These are phyloP conservation scores for Lasioglossum villosulum DNA, from an alignment of 2,888 invertebrate genomes.

Conservation along the genomic window DNA sequence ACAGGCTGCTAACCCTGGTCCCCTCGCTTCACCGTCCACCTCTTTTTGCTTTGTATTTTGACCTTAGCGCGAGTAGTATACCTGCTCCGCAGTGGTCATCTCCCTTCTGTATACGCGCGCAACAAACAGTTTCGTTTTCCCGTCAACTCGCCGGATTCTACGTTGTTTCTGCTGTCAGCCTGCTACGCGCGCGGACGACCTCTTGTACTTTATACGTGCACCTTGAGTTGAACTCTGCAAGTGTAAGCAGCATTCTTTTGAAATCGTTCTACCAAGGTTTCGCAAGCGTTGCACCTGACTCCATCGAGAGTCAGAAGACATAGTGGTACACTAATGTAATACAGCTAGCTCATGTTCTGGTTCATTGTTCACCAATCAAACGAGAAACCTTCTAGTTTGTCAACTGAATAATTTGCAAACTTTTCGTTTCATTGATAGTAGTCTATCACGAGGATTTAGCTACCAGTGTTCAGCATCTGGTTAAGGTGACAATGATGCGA, in stretches of 20 bases:
- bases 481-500: neutral
- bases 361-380: neutral
- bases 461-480: neutral
- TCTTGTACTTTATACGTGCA: neutral
- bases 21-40: slow-evolving; percentile 63
- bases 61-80: slow-evolving; percentile 74
- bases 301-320: neutral
- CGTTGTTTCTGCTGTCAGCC: slow-evolving; percentile 27
- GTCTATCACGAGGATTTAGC: neutral
- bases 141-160: slow-evolving; percentile 35
- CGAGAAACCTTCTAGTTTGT: neutral
- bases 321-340: neutral
- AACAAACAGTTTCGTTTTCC: slow-evolving; percentile 68
- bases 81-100: slow-evolving; percentile 56
- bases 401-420: neutral
- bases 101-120: slow-evolving; percentile 46
- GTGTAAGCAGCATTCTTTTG: neutral
- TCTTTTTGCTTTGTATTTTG: slow-evolving; percentile 76
- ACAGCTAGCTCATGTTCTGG: neutral
- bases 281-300: neutral
- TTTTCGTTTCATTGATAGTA: neutral
- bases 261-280: neutral
- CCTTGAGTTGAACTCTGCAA: neutral
- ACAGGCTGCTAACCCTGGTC: slow-evolving; percentile 76
- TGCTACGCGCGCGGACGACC: neutral